Conservation (phyloP, 2,113 vertebrate species). For the Leucopsar rothschildi region DNA sequence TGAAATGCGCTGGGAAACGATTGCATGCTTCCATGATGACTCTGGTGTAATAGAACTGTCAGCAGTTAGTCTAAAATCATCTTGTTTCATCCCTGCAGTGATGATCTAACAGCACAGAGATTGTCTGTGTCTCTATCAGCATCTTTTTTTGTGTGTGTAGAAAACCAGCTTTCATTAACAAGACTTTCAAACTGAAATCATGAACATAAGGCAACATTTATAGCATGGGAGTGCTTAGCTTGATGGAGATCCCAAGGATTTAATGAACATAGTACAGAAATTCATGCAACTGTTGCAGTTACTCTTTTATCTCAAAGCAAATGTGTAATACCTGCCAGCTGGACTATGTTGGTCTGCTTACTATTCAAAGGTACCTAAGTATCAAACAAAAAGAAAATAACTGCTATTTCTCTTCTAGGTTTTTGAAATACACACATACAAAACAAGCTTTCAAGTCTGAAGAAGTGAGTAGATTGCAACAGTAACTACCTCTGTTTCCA, state of each 20-base stretch:
- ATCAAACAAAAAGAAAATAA: background rate
- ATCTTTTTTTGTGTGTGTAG: background rate
- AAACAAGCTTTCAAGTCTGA: constrained; percentile 98
- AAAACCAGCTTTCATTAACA: background rate
- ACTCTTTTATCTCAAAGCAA: background rate
- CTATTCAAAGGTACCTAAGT: background rate
- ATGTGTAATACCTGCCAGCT: background rate
- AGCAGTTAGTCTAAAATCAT: background rate
- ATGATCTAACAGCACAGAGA: background rate
- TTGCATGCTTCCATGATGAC: background rate
- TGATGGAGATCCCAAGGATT: background rate
- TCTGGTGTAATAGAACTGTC: background rate
- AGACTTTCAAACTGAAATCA: background rate
- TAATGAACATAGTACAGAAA: background rate
- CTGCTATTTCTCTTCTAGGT: constrained; percentile 74
- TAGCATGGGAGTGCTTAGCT: background rate
- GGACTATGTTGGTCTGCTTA: background rate
- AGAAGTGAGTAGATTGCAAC: constrained; percentile 79
- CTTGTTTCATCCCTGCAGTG: background rate
- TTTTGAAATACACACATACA: constrained; percentile 94
- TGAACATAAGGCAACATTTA: background rate
- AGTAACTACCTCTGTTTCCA: background rate
- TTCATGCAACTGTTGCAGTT: background rate
- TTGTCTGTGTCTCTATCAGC: background rate
- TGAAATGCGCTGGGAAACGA: background rate